Conservation (phyloP, 2,888 invertebrate genomes). For the Lithophane leautieri region DNA sequence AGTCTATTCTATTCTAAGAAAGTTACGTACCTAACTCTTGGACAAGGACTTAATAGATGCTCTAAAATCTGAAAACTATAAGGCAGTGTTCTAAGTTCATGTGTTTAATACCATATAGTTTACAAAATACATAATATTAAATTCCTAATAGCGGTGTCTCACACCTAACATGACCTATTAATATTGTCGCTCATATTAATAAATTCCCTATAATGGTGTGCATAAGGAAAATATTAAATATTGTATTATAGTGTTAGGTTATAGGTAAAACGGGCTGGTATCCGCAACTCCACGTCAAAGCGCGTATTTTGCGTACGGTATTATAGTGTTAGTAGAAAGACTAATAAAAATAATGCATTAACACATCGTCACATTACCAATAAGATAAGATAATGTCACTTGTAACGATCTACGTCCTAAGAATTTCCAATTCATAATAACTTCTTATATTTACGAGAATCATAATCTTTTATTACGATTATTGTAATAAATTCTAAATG, state of each 20-base stretch:
- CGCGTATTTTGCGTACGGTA: too few species aligned
- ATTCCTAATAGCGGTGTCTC: background rate
- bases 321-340: constrained; percentile 3
- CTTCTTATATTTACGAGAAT: background rate
- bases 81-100: background rate
- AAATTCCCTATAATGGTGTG: background rate
- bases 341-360: constrained; percentile 7
- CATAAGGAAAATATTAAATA: constrained; percentile 36
- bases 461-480: background rate
- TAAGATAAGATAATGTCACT: background rate
- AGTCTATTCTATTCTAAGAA: too few species aligned
- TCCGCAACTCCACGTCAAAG: too few species aligned
- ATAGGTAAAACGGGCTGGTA: too few species aligned
- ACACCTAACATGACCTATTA: constrained; percentile 5
- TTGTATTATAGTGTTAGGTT: constrained; percentile 6
- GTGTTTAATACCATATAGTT: too few species aligned
- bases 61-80: background rate
- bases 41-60: background rate
- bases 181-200: background rate
- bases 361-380: background rate
- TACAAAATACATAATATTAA: background rate
- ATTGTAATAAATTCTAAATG: background rate
- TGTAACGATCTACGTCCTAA: background rate
- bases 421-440: constrained; percentile 16
- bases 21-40: too few species aligned